A percentile compares a stretch with the other conserved stretches of the same genome.
Conservation (phyloP, 2,797 vertebrate species). For the Eidolon dupreanum region DNA sequence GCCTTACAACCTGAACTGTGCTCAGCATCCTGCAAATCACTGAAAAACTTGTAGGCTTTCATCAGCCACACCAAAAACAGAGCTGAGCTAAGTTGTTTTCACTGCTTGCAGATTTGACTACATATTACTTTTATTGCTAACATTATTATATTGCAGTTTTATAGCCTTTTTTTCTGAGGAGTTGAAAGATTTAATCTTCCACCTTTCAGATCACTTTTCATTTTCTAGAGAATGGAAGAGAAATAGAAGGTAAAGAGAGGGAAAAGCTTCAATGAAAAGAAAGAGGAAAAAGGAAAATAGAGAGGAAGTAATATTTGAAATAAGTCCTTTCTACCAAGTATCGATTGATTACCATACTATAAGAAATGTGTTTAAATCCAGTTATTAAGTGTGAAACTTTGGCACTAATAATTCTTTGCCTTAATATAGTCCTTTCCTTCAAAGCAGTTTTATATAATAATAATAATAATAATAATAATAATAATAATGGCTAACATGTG, state of each 20-base stretch:
- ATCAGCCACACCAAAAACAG: not conserved
- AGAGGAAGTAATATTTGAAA: not conserved
- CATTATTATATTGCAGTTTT: slow-evolving; percentile 28
- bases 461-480: not conserved
- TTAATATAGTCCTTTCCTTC: slow-evolving; percentile 19
- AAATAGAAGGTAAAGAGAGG: slow-evolving; percentile 13
- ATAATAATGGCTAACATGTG: not conserved
- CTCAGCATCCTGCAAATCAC: not conserved
- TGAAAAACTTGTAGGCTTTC: not conserved
- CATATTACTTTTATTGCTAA: slow-evolving; percentile 28
- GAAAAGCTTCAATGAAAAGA: not conserved
- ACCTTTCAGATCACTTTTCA: slow-evolving; percentile 30
- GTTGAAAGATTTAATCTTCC: slow-evolving; percentile 21
- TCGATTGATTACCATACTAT: not conserved
- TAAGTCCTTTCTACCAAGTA: slow-evolving; percentile 6
- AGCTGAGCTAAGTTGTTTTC: not conserved
- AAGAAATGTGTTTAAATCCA: slow-evolving; percentile 7
- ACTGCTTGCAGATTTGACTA: not conserved
- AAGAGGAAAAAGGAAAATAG: not conserved
- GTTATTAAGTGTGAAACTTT: not conserved
- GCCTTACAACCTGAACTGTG: not conserved
- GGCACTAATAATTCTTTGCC: not conserved
- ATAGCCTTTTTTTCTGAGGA: slow-evolving; percentile 8
- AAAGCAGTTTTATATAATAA: slow-evolving; percentile 3
- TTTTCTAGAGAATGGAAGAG: slow-evolving; percentile 31